Evolutionary conservation across 2,797 vertebrate species (phyloP).

Genomic region (Momotus momota): DNA sequence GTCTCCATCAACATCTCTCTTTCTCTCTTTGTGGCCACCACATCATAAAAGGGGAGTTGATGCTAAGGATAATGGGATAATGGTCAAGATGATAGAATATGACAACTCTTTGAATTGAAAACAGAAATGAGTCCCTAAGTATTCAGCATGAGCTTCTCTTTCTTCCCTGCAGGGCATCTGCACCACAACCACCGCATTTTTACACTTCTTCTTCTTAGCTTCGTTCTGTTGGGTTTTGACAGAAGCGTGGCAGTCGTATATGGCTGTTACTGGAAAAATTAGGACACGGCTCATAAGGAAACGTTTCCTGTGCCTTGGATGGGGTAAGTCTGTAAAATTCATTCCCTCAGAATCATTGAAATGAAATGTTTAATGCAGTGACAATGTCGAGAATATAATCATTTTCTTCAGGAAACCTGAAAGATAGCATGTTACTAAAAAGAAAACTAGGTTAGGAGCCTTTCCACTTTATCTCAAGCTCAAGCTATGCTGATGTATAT

Average conservation of each 20-base stretch:
- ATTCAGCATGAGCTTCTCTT: conserved; percentile 58
- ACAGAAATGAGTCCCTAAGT: not conserved
- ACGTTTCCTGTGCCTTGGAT: conserved; percentile 97
- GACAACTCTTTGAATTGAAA: conserved; percentile 35
- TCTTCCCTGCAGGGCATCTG: conserved; percentile 89
- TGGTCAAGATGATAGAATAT: conserved; percentile 35
- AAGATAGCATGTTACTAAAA: not conserved
- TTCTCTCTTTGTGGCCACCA: not conserved
- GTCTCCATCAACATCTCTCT: not conserved
- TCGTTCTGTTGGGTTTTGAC: conserved; percentile 99
- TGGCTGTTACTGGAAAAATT: conserved; percentile 99
- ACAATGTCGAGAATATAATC: not conserved
- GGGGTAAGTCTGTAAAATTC: conserved; percentile 87
- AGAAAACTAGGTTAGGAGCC: not conserved
- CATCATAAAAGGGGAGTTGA: not conserved
- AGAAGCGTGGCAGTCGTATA: conserved; percentile 99
- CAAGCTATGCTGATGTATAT: not conserved
- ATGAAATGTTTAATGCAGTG: not conserved
- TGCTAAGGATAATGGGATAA: conserved; percentile 33
- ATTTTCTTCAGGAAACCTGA: conserved; percentile 30
- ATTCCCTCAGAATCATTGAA: not conserved
- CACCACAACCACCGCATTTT: conserved; percentile 96
- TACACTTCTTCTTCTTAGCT: conserved; percentile 99
- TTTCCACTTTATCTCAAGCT: not conserved
- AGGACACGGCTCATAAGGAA: conserved; percentile 98